Evolutionary conservation across 92 coral and sea anemone species (phyloP).

Genomic region (Bergia puertoricense): DNA sequence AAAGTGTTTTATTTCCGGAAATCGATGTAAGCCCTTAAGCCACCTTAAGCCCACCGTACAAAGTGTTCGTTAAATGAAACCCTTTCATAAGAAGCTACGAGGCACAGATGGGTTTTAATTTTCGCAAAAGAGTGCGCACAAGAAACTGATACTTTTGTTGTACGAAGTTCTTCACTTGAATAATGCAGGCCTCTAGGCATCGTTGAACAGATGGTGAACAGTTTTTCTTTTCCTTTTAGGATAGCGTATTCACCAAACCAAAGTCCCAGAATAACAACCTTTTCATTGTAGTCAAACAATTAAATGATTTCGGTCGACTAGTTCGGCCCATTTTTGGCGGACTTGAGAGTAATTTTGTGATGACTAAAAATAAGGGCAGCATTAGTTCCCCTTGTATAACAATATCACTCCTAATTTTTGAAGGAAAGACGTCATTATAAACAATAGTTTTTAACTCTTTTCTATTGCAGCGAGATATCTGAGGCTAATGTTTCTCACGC

Average conservation of each 20-base stretch:
- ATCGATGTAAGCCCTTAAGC: neutral
- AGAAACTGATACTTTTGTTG: slow-evolving; percentile 10
- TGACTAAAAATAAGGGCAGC: neutral
- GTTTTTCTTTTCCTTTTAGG: neutral
- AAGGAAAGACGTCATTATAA: slow-evolving; percentile 1
- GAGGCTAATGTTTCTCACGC: slow-evolving; percentile 13
- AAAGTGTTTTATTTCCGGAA: slow-evolving; percentile 11
- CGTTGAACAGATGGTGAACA: neutral
- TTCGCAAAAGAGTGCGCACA: neutral
- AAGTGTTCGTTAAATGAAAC: neutral
- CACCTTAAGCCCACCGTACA: neutral
- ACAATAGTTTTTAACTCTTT: neutral
- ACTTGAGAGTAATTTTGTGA: neutral
- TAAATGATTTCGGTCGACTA: neutral
- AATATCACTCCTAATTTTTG: slow-evolving; percentile 8
- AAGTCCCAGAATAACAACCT: neutral
- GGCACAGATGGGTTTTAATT: neutral
- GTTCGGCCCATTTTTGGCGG: slow-evolving; percentile 28
- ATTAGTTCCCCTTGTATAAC: neutral
- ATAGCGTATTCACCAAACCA: neutral
- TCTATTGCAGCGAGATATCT: slow-evolving; percentile 6
- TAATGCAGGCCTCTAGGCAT: neutral
- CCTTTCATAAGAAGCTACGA: neutral
- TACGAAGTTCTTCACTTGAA: neutral
- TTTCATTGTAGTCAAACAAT: neutral